These are phyloP conservation scores for Pollenia labialis DNA, from an alignment of 2,888 invertebrate genomes.

Conservation along the genomic window DNA sequence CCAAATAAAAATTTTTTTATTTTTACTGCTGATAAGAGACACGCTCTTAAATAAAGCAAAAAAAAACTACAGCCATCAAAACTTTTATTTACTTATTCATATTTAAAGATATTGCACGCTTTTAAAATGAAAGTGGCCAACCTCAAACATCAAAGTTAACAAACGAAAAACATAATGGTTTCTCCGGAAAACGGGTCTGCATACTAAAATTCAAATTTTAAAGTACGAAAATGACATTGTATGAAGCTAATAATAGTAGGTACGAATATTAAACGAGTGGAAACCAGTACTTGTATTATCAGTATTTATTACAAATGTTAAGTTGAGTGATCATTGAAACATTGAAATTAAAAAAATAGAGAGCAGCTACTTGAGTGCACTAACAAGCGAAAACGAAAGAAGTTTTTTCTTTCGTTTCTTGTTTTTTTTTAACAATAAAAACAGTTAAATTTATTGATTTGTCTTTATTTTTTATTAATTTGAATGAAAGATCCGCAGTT, in stretches of 20 bases:
- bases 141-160: conserved; percentile 19
- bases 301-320: conserved; percentile 24
- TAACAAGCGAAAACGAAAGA: conserved; percentile 22
- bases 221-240: not conserved
- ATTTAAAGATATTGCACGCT: conserved; percentile 11
- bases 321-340: conserved; percentile 19
- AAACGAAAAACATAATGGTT: conserved; percentile 4
- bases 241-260: not conserved
- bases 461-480: conserved; percentile 5
- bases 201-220: conserved; percentile 35
- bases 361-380: too few relatives aligned
- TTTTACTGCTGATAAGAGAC: conserved; percentile 47
- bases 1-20: not conserved
- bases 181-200: conserved; percentile 56
- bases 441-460: conserved; percentile 37
- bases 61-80: not conserved
- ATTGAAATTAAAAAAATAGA: not conserved
- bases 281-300: not conserved
- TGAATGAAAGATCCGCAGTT: not conserved
- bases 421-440: conserved; percentile 28
- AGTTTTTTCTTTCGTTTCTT: conserved; percentile 10
- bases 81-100: not conserved
- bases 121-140: conserved; percentile 51
- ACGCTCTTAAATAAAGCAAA: not conserved
- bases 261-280: too few relatives aligned